Conservation (phyloP, 2,888 invertebrate species). For the Drosophila leonis region DNA sequence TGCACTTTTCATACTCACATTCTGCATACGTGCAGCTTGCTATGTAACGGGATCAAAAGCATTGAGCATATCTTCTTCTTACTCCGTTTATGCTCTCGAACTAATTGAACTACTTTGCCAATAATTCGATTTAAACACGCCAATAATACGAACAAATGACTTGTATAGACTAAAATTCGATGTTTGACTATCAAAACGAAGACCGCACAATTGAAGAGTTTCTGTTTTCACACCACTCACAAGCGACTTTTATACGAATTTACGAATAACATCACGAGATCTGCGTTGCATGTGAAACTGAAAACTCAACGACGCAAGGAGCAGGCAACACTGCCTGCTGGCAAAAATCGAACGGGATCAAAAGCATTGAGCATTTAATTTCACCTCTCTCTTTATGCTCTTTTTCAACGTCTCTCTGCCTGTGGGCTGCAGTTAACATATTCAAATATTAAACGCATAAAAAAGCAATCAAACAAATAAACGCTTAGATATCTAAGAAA, state of each 20-base stretch:
- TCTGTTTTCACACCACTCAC: too few species aligned
- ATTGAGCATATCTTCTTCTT: background rate
- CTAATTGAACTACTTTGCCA: too few species aligned
- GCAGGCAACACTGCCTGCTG: background rate
- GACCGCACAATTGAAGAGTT: too few species aligned
- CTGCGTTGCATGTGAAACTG: too few species aligned
- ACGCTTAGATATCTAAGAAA: background rate
- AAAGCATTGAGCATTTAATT: background rate
- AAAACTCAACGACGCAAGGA: too few species aligned
- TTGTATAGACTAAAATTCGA: too few species aligned
- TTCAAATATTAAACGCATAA: background rate
- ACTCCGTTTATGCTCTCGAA: background rate
- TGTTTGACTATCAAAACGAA: too few species aligned
- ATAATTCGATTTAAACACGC: too few species aligned
- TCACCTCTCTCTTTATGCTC: background rate
- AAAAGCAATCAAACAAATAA: background rate
- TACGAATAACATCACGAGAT: too few species aligned
- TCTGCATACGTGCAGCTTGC: background rate
- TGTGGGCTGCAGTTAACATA: background rate
- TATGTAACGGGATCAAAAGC: background rate
- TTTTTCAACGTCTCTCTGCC: background rate
- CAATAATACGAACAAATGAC: too few species aligned
- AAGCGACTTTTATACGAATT: too few species aligned
- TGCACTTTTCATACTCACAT: background rate
- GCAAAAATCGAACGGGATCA: background rate